Evolutionary conservation across 2,113 vertebrate species (phyloP), one percentile per base, ranked within the genome.

Genomic region (Leucosticte australis): DNA sequence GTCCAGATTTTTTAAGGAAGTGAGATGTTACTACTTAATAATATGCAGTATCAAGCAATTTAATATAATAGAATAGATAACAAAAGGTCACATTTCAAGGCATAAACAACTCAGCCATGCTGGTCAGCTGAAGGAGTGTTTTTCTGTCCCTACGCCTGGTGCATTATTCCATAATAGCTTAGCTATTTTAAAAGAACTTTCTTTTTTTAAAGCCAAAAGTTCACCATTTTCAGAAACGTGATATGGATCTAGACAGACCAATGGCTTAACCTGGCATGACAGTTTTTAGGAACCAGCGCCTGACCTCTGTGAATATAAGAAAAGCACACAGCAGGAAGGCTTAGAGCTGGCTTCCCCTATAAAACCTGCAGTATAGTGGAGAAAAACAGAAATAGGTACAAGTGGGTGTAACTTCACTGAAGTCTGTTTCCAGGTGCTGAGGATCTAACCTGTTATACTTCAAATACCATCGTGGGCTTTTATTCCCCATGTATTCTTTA

Each of bases 401-500:
- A 91, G 41, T n/a, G 17, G 42, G 80, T 81, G 82, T 67, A 82
- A 79, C 53, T 79, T 53, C 35, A 52, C 4, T 63, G 46, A 85
- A 95, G 53, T 79, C 74, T 93, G 5, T 55, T 96, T 60, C 81
- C 83, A 80, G 77, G 90, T 94, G 91, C 50, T 77, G 44, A 91
- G 68, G 74, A 91, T 87, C 59, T 68, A 94, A 75, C 76, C 35
- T 67, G 44, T 56, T 89, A 69, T 56, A 77, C 83, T 91, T 86
- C 49, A 80, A 88, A 94, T 39, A 79, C 60, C 71, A 42, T 26
- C 1, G 0, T n/a, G 42, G 27, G 12, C 16, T 94, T 96, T 95
- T 74, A 49, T 55, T 96, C 57, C 4, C 8, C 41, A 7, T 56
- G 57, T 75, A 95, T 96, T 94, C 93, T 96, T 93, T 95, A 83